Base-by-base conservation (phyloP, 2,797 vertebrate species). In the Scolopax rusticola region DNA sequence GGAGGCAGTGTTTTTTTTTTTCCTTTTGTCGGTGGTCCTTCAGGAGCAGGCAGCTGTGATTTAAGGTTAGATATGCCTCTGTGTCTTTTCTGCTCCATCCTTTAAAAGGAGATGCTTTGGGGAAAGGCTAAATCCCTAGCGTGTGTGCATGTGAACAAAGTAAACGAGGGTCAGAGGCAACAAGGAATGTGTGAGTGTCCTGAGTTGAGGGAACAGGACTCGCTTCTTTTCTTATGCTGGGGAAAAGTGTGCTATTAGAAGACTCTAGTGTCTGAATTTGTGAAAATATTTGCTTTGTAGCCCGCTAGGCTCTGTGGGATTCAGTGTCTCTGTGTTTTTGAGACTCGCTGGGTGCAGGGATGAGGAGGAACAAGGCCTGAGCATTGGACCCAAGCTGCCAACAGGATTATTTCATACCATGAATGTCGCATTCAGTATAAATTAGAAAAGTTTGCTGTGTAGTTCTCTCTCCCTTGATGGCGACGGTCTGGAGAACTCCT, bases 21-120 rank as follows among this genome's bases (percentile, higher is more conserved):
- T 71, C 86, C 73, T 80, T 93, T 94, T 67, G 54, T 23, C 91
- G 61, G 89, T 94, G 76, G 69, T 91, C 73, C 92, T 92, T 64
- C 79, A 91, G 89, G 87, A 84, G 54, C 0, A 0, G 73, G 51
- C 61, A 70, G 85, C 64, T 88, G 56, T 86, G 87, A 96, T 93
- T 96, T 95, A 90, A 79, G 80, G 82, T 78, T 59, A 76, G n/a
- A 25, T 12, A 8, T 40, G 69, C 73, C 76, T 90, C 92, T 93
- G 86, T 0, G 3, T 51, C 2, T 7, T 81, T 77, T 45, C 84
- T 90, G 70, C 90, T 70, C 43, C 71, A 63, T 76, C 51, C 70
- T 95, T 96, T 89, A 84, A 85, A 76, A 94, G 67, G 90, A 73
- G 30, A 23, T 88, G 83, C 47, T 90, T 56, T 78, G 40, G 74